Evolutionary conservation across 2,113 vertebrate species (phyloP).

Genomic region (Gymnorhina tibicen): DNA sequence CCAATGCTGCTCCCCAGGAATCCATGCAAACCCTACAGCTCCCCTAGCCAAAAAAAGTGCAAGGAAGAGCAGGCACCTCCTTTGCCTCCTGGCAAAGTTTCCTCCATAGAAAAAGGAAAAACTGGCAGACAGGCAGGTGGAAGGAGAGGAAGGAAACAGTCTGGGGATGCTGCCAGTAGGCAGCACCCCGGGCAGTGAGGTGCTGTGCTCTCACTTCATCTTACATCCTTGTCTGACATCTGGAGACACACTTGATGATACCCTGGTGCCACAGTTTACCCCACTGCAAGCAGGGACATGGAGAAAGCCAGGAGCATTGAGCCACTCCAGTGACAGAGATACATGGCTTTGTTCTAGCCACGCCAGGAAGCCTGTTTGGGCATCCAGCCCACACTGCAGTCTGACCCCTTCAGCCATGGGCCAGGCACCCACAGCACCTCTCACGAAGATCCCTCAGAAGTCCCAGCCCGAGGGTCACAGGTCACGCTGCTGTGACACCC

Average conservation of each 20-base stretch:
- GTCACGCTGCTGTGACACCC: accelerated
- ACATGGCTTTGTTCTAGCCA: accelerated
- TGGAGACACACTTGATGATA: neutral
- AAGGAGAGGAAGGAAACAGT: neutral
- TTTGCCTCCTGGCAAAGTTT: neutral
- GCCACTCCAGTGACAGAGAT: neutral
- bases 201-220: neutral
- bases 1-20: neutral
- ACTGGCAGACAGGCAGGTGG: neutral
- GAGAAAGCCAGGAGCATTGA: neutral
- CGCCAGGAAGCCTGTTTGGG: neutral
- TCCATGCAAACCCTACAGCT: neutral
- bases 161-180: accelerated
- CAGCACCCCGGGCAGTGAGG: neutral
- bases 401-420: neutral
- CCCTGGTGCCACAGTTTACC: neutral
- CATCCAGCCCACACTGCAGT: neutral
- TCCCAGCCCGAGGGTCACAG: neutral
- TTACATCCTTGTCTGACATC: neutral
- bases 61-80: accelerated
- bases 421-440: neutral
- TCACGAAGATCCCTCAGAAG: accelerated
- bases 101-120: neutral
- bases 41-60: neutral
- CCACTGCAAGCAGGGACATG: too few species aligned